phyloP scores from a whole-genome alignment of 2,797 vertebrate species.

The Poecilia picta region DNA sequence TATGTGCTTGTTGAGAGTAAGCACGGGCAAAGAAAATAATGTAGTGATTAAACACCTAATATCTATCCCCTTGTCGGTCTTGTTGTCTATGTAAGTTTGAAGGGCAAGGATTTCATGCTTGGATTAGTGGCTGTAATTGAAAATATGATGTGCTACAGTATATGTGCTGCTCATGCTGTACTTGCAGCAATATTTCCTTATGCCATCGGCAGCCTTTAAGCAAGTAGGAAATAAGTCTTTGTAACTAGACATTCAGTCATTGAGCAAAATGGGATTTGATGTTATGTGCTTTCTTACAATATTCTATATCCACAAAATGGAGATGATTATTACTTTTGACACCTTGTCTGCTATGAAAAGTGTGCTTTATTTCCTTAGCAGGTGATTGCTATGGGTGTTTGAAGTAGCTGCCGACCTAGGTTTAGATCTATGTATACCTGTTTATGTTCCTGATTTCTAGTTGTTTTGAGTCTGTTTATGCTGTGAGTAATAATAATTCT shows the following conservation, averaged over 20 bases:
- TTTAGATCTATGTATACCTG: conserved; percentile 7
- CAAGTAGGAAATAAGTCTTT: neutral
- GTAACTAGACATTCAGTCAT: neutral
- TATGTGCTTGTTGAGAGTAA: conserved; percentile 6
- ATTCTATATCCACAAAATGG: neutral
- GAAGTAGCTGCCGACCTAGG: conserved; percentile 9
- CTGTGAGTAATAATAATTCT: conserved; percentile 26
- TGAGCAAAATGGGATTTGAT: conserved; percentile 2
- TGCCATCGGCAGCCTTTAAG: conserved; percentile 12
- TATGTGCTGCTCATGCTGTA: conserved; percentile 6
- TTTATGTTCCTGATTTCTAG: conserved; percentile 13
- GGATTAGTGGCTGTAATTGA: conserved; percentile 23
- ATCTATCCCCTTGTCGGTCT: conserved; percentile 10
- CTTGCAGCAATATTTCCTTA: conserved; percentile 7
- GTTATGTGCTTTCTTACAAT: conserved; percentile 6
- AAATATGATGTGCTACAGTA: conserved; percentile 4
- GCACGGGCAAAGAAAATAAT: conserved; percentile 11
- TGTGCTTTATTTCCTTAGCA: neutral
- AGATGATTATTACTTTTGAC: neutral
- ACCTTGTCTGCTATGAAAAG: neutral
- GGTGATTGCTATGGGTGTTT: conserved; percentile 9
- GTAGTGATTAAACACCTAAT: conserved; percentile 21
- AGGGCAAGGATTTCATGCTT: conserved; percentile 18
- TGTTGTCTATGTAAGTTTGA: conserved; percentile 24
- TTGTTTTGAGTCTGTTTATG: conserved; percentile 15